Percentiles rank a stretch among this genome's conserved stretches.
These are phyloP conservation scores for Rhagium mordax DNA, from an alignment of 2,888 invertebrate genomes.

Conservation along the genomic window DNA sequence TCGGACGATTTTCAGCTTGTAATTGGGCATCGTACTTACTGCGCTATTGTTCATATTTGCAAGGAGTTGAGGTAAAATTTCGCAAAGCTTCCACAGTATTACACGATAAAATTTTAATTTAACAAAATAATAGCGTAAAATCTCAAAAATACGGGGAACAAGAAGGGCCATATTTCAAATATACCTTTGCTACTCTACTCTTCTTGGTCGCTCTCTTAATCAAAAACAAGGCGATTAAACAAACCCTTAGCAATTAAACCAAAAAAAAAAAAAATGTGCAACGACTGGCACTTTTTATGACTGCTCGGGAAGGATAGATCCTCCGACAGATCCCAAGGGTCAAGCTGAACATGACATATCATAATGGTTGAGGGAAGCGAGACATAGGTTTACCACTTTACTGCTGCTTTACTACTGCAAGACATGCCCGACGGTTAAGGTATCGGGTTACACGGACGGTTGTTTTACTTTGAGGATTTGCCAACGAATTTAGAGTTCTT, in stretches of 20 bases:
- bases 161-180: no score
- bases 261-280: not conserved
- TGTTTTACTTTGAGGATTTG: not conserved
- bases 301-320: slow-evolving; percentile 10
- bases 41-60: no score
- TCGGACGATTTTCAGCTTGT: no score
- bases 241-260: not conserved
- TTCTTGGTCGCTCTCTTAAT: no score
- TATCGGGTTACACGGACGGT: not conserved
- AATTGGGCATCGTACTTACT: no score
- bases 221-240: not conserved
- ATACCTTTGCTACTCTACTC: no score
- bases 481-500: not conserved
- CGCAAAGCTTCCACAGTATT: no score
- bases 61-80: no score
- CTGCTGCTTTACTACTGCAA: slow-evolving; percentile 9
- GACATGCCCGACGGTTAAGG: not conserved
- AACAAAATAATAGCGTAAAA: no score
- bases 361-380: not conserved
- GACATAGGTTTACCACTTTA: slow-evolving; percentile 22
- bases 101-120: no score
- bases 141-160: no score
- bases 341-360: slow-evolving; percentile 13
- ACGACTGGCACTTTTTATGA: slow-evolving; percentile 13
- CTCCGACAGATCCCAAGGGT: slow-evolving; percentile 3